Evolutionary conservation across 2,797 vertebrate species (phyloP).

Genomic region (Pseudocheirus occidentalis): DNA sequence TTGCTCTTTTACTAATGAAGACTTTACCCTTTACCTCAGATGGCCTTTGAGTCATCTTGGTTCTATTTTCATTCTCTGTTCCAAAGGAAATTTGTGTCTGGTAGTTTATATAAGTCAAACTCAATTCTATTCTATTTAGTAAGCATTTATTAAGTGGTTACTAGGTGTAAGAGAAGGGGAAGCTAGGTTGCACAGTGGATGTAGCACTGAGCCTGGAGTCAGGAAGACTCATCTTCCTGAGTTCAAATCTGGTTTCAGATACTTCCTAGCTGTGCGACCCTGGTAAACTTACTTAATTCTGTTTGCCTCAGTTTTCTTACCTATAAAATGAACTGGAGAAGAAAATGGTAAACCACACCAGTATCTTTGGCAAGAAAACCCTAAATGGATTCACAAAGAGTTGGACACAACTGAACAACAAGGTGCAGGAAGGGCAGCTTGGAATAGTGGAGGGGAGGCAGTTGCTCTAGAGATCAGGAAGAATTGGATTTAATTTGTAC

Average conservation of each 20-base stretch:
- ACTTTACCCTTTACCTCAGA: not conserved
- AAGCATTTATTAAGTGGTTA: not conserved
- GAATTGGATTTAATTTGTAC: not conserved
- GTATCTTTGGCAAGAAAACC: not conserved
- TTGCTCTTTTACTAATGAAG: slow-evolving; percentile 4
- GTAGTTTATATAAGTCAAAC: not conserved
- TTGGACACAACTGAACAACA: not conserved
- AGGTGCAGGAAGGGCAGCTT: not conserved
- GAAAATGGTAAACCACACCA: not conserved
- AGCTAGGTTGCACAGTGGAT: not conserved
- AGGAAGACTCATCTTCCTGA: not conserved
- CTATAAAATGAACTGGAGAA: not conserved
- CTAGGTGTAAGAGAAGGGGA: not conserved
- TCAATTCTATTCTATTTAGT: not conserved
- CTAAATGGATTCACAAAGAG: not conserved
- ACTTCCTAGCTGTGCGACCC: not conserved
- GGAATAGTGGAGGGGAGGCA: not conserved
- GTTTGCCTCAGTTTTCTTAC: not conserved
- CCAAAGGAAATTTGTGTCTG: not conserved
- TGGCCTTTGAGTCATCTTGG: not conserved
- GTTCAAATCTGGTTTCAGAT: not conserved
- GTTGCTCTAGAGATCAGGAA: not conserved
- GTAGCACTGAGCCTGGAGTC: not conserved
- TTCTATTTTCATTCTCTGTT: not conserved
- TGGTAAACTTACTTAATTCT: not conserved